Evolutionary conservation across 2,888 invertebrate species (phyloP).

Genomic region (Troglohyphantes excavatus): DNA sequence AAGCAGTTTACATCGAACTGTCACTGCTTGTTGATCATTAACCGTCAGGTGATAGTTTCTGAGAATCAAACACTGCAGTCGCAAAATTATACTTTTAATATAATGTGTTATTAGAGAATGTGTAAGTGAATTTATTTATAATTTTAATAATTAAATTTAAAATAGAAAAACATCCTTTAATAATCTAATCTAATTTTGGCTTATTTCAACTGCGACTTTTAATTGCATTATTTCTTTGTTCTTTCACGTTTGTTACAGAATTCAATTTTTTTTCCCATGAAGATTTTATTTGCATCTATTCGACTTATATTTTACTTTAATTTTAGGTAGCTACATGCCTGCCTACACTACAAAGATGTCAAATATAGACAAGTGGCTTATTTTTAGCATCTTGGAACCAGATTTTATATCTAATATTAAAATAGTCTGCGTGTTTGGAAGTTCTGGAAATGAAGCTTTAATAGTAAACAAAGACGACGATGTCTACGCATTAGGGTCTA

Average conservation of each 20-base stretch:
- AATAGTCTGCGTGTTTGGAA: slow-evolving; percentile 85
- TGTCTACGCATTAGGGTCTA: slow-evolving; percentile 85
- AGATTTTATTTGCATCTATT: not conserved
- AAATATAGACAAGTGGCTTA: slow-evolving; percentile 85
- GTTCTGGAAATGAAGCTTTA: slow-evolving; percentile 86
- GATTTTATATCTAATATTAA: slow-evolving; percentile 84
- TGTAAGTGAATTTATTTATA: too few species aligned
- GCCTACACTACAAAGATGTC: slow-evolving; percentile 64
- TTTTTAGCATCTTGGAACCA: slow-evolving; percentile 85
- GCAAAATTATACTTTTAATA: too few species aligned
- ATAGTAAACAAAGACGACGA: slow-evolving; percentile 85
- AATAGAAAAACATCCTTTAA: too few species aligned
- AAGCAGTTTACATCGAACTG: too few species aligned
- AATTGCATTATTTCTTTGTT: not conserved
- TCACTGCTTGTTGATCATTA: too few species aligned
- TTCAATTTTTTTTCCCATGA: not conserved
- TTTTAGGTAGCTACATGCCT: slow-evolving; percentile 48
- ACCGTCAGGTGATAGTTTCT: too few species aligned
- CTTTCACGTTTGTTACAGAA: not conserved
- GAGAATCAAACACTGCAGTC: too few species aligned
- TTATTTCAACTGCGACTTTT: too few species aligned
- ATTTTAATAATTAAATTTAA: too few species aligned
- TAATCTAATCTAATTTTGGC: too few species aligned
- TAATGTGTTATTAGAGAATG: too few species aligned
- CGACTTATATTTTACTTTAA: not conserved